Evolutionary conservation across 2,113 vertebrate genomes (phyloP), one percentile per base, ranked within the genome.

Genomic region (Camelus bactrianus): DNA sequence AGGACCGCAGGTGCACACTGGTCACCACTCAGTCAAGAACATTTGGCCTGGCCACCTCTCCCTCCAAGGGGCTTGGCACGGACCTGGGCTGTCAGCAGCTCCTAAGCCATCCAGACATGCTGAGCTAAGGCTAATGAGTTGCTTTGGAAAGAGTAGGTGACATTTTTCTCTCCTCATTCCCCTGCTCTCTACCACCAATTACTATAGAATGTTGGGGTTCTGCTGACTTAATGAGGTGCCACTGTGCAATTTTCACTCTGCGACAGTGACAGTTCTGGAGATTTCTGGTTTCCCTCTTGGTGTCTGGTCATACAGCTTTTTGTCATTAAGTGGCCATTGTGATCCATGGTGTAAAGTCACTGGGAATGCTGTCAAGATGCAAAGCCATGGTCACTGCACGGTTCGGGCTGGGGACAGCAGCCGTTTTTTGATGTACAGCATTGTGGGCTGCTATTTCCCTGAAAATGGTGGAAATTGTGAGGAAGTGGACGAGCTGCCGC

Each of bases 401-500:
- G 4, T 26, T 42, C 14, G 22, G 4, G 17, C 2, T 38, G 8
- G 26, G 26, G 26, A 67, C 3, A 62, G 28, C 38, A 62, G 17
- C 6, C 6, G 15, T 5, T 60, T 75, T 48, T 35, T 48, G 26
- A n/a, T 62, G 24, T 0, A 11, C 16, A 69, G 3, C 1, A 64
- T 14, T 22, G 19, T 28, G 15, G 5, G 10, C 1, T 14, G 2
- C 58, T 58, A 2, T 32, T 79, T 64, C 35, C 19, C 28, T 72
- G 65, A 50, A 35, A 67, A 30, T 11, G 19, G 10, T 26, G 15
- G 20, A 7, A 46, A 65, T 1, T 10, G 26, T 24, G 56, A 67
- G 17, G 2, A 8, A 2, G 1, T 6, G 11, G 6, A 2, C 8
- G 35, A 75, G 22, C 52, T 70, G 26, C 10, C 50, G 2, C 14